phyloP scores from a whole-genome alignment of 2,888 invertebrate species.

The Drosophila yooni region DNA sequence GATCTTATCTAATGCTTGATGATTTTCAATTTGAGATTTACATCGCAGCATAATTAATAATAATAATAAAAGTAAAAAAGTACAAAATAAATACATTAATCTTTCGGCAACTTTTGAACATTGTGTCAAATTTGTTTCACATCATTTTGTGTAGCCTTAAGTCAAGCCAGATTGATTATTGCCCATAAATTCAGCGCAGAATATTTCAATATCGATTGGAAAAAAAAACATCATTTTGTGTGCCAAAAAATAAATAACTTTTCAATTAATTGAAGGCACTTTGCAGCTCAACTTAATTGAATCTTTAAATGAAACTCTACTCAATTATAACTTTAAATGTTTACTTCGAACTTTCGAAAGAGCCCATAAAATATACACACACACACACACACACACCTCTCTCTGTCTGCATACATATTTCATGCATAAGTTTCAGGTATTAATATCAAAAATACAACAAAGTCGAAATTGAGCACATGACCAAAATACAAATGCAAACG shows the following conservation, averaged over 20 bases:
- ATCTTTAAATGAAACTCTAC: background rate
- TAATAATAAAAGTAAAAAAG: too few species aligned
- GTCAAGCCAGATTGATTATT: background rate
- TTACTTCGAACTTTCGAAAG: background rate
- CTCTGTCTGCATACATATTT: background rate
- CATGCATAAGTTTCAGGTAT: background rate
- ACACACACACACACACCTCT: background rate
- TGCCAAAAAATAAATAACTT: background rate
- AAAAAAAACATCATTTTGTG: background rate
- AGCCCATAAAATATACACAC: background rate
- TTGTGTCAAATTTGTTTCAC: background rate
- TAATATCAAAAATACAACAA: background rate
- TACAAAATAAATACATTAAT: background rate
- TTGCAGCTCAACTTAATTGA: background rate
- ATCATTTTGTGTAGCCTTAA: background rate
- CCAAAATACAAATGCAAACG: slow-evolving; percentile 1
- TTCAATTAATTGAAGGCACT: background rate
- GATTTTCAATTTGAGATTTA: background rate
- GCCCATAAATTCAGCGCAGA: background rate
- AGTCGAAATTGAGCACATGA: slow-evolving; percentile 6
- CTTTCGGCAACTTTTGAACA: background rate
- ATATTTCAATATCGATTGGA: background rate
- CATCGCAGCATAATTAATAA: too few species aligned
- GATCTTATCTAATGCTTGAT: background rate
- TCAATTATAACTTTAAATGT: slow-evolving; percentile 1